Evolutionary conservation across 2,888 invertebrate genomes (phyloP), one percentile per base, ranked within the genome.

Genomic region (Monopis laevigella): DNA sequence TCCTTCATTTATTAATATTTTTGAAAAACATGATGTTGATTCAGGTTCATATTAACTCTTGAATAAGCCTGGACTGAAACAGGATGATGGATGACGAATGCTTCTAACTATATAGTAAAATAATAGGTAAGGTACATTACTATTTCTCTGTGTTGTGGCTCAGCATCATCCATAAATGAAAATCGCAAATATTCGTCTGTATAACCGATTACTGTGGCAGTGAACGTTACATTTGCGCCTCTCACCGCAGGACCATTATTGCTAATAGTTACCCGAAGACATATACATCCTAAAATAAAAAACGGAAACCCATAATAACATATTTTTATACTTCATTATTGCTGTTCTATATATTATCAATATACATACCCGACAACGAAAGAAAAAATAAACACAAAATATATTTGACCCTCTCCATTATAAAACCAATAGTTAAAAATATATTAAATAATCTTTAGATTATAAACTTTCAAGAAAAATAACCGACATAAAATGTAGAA

Each of bases 161-260:
- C 65, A 1, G 81, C 84, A 70, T 86, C 78, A 62, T 90, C 90
- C 43, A 53, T 58, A 84, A 89, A 92, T 21, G 56, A 65, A 68
- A 84, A 90, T 48, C 63, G 59, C 2, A 70, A 51, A 17, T 52
- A 53, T 49, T 65, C 58, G 12, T 75, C 84, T 3, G 53, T 55
- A 36, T 71, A 73, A 39, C 74, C 66, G 24, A 63, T 68, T 16
- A 90, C 65, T 46, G 81, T 78, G 12, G 88, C 89, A 48, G 66
- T 84, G 56, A 93, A 88, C 47, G 86, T 87, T 29, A 92, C 82
- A 40, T 84, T 86, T 3, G 88, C 87, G 14, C 92, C 93, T 41
- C 85, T 68, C 11, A 92, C 86, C n/a, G 87, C 84, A 35, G 89
- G 88, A 6, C 87, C 86, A 64, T 88, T 83, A 46, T 83, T 83